Evolutionary conservation across 2,113 vertebrate genomes (phyloP), one percentile per base, ranked within the genome.

Genomic region (Psilopsiagon aymara): DNA sequence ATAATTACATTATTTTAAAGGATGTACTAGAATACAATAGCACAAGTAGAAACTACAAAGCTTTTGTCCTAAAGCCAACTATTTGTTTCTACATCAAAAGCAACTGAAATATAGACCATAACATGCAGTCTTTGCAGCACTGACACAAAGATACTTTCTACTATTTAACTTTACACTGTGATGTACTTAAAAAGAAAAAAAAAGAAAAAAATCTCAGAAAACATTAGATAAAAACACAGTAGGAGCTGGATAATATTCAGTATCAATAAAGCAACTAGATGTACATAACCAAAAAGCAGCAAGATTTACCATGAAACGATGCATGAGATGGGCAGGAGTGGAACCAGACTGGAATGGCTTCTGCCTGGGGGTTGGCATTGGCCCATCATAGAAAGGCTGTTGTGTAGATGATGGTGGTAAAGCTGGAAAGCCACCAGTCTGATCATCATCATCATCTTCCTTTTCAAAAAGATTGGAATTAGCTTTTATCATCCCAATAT

Each of bases 271-370:
- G 27, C 7, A 80, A 13, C 31, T 25, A 39, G 29, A 41, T 43
- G 35, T 63, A 68, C 6, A n/a, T 24, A 59, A 76, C 11, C 64
- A 44, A 43, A 53, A 3, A 87, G 51, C 41, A 29, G 27, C 1
- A 7, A 67, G 39, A 63, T 95, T 97, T 96, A 99, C 99, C 99
- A 99, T 99, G 96, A 99, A 99, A 62, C 99, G 98, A 96, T 99
- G 99, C 39, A 98, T 98, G 95, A 99, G 99, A 47, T 99, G 99
- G 4, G 93, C 84, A 3, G 99, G 99, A 8, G 99, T 99, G 94
- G 99, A 99, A 57, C 99, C 98, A 3, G 99, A 90, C 95, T 99
- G 99, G 94, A 99, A 99, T 0, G 99, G 98, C 82, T 98, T 99
- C 95, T 99, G 99, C 35, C 64, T 99, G 5, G 98, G 98, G 6